Conservation (phyloP, 2,113 vertebrate genomes). For the Rhabdomys dilectus region DNA sequence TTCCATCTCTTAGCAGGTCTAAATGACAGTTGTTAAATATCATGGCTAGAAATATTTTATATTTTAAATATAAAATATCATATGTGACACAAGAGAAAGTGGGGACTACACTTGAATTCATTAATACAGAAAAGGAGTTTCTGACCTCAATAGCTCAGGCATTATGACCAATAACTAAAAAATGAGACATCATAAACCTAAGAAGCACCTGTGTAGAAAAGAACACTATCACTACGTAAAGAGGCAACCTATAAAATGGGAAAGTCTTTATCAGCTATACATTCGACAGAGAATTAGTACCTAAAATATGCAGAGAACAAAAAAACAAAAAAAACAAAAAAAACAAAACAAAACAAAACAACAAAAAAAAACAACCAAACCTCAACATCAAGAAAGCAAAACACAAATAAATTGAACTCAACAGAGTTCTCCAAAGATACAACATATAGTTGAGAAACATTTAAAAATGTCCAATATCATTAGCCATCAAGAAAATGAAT, state of each 20-base stretch:
- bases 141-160: background rate
- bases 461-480: background rate
- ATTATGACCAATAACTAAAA: background rate
- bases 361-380: background rate
- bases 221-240: background rate
- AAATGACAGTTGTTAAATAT: background rate
- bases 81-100: background rate
- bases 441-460: background rate
- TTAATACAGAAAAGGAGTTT: background rate
- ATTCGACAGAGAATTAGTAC: background rate
- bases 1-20: background rate
- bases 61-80: background rate
- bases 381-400: background rate
- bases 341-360: background rate
- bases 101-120: background rate
- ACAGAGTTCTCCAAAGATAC: background rate
- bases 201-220: background rate
- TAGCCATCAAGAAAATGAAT: background rate
- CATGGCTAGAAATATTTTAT: background rate
- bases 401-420: background rate
- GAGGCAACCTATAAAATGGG: background rate
- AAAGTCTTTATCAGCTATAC: background rate
- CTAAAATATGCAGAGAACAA: background rate
- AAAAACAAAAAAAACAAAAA: background rate
- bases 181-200: background rate